A percentile compares a stretch with the other conserved stretches of the same genome.
phyloP scores from a whole-genome alignment of 2,797 vertebrate genomes.

The Centroberyx gerrardi region DNA sequence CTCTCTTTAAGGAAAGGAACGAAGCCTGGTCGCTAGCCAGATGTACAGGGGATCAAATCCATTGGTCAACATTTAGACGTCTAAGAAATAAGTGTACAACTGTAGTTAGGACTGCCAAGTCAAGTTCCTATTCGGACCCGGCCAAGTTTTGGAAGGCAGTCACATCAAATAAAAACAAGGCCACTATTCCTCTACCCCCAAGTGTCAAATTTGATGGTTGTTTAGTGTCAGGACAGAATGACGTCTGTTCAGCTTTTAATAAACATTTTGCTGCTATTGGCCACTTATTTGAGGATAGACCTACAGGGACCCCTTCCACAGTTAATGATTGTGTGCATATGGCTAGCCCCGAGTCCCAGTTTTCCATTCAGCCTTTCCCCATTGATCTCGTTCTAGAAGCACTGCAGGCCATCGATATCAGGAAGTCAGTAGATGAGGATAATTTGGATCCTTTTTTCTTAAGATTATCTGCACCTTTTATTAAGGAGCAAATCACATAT shows the following conservation, averaged over 20 bases:
- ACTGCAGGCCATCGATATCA: background rate
- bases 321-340: background rate
- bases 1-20: background rate
- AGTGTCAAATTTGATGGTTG: background rate
- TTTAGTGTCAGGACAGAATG: background rate
- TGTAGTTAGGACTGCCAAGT: background rate
- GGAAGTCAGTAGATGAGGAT: background rate
- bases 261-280: background rate
- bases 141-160: background rate
- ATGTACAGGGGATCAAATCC: background rate
- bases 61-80: background rate
- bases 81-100: slow-evolving; percentile 9
- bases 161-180: background rate
- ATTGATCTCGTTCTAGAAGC: slow-evolving; percentile 1
- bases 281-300: background rate
- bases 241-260: slow-evolving; percentile 5
- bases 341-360: background rate
- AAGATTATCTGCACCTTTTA: too few relatives aligned
- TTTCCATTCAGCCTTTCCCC: background rate
- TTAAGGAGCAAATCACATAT: too few relatives aligned
- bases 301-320: background rate
- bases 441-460: background rate
- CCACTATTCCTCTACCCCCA: background rate
- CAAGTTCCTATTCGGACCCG: background rate
- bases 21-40: background rate